These are phyloP conservation scores for Willowsia nigromaculata DNA, from an alignment of 2,888 invertebrate species.

Conservation along the genomic window DNA sequence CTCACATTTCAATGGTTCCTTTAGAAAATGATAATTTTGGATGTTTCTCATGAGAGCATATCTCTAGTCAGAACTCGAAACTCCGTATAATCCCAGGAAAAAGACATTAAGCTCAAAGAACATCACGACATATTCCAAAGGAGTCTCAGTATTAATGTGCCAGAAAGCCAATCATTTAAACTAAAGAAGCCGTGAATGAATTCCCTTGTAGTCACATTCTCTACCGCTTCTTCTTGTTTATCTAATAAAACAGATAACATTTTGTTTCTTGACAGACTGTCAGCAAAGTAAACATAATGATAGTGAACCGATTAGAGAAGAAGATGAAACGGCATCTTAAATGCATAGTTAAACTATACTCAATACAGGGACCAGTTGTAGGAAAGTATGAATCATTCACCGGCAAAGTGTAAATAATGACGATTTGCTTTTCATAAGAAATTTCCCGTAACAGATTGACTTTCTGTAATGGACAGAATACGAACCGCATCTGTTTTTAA, in stretches of 20 bases:
- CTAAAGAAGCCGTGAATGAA: not conserved
- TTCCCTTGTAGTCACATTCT: not conserved
- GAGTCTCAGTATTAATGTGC: conserved; percentile 23
- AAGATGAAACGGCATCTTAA: not conserved
- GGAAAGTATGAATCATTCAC: too few species aligned
- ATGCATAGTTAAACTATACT: not conserved
- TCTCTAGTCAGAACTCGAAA: too few species aligned
- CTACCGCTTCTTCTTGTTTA: not conserved
- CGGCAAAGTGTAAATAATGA: not conserved
- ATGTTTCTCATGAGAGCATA: too few species aligned
- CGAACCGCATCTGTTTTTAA: not conserved
- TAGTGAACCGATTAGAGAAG: not conserved
- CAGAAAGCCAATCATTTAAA: conserved; percentile 10
- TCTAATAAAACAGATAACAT: conserved; percentile 36
- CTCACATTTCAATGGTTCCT: too few species aligned
- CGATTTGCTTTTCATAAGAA: not conserved
- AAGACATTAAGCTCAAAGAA: too few species aligned
- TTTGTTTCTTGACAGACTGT: conserved; percentile 17
- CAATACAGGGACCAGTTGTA: too few species aligned
- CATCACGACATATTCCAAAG: too few species aligned
- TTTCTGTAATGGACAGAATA: not conserved
- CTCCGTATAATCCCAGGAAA: too few species aligned
- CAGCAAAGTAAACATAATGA: not conserved
- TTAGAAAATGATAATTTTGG: too few species aligned
- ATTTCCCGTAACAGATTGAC: not conserved